Base-by-base conservation (phyloP, 2,888 invertebrate genomes). In the Crossocerus cetratus region DNA sequence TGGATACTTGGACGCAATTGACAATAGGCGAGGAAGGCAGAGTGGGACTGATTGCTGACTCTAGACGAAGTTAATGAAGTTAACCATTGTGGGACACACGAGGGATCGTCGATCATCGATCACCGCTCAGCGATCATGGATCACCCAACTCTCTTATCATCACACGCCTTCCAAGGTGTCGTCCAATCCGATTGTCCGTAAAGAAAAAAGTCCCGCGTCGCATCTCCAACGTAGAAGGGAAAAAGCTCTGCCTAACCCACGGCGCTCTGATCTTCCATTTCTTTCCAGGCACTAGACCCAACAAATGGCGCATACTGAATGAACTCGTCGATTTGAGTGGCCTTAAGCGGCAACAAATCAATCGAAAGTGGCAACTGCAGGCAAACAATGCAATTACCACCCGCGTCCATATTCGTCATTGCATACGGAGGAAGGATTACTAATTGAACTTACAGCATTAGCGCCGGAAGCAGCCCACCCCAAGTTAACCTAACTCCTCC, bases 211-310 rank as follows among this genome's bases (percentile, higher is more conserved):
- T 65, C 60, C 65, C 60, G 45, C 72, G 56, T 49, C 65, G 67
- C 67, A 57, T n/a, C 49, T 32, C 65, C 66, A 55, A 55, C 45
- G 59, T 58, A 43, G 16, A 20, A 42, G 16, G 67, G 22, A 21
- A 22, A 21, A n/a, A 8, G 53, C 59, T 54, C 64, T 57, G 60
- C 44, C 14, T 4, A 32, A 8, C 2, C 5, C 32, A 32, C 32
- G 32, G 32, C 32, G 32, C 32, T 32, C 32, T 32, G 8, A 32
- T 32, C 32, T 32, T 32, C 32, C 65, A 74, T 83, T 80, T 83
- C 74, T 88, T 89, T 89, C 74, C 88, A 89, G 90, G 86, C 78
- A 77, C 77, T 86, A 85, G 84, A 78, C 86, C 89, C 71, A 83
- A 83, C 82, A 86, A 88, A 79, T 88, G 87, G 88, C 83, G 81